Evolutionary conservation across 64 coral and sea anemone species (phyloP).

Genomic region (Catalaphyllia jardinei): DNA sequence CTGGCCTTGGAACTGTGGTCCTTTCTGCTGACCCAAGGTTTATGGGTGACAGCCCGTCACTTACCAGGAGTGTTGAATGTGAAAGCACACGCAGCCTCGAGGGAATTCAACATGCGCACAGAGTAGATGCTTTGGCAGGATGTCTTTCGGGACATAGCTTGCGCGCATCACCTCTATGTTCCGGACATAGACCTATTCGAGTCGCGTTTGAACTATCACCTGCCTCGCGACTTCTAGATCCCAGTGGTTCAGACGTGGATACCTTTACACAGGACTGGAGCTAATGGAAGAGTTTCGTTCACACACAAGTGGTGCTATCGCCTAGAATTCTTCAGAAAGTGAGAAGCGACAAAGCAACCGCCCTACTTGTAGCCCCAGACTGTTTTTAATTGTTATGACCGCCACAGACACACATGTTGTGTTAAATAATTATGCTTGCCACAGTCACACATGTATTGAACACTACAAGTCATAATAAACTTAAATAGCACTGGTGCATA

Average conservation of each 20-base stretch:
- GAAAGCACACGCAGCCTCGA: constrained; percentile 39
- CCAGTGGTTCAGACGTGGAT: constrained; percentile 54
- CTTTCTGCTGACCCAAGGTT: not conserved
- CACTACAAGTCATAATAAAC: too few relatives aligned
- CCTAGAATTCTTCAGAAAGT: constrained; percentile 34
- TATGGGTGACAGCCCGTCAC: constrained; percentile 37
- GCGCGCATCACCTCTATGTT: constrained; percentile 30
- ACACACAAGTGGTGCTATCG: constrained; percentile 18
- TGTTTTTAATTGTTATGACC: too few relatives aligned
- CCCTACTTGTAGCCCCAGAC: constrained; percentile 26
- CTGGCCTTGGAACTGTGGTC: constrained; percentile 59
- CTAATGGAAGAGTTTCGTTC: constrained; percentile 8
- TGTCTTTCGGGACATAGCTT: constrained; percentile 39
- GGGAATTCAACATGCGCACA: constrained; percentile 52
- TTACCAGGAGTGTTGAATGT: constrained; percentile 34
- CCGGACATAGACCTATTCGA: constrained; percentile 59
- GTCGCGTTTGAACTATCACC: constrained; percentile 35
- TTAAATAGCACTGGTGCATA: too few relatives aligned
- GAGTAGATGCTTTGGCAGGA: constrained; percentile 29
- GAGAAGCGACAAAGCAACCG: constrained; percentile 31
- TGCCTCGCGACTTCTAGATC: constrained; percentile 35
- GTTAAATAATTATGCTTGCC: too few relatives aligned
- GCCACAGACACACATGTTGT: too few relatives aligned
- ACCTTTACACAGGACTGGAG: not conserved
- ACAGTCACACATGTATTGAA: too few relatives aligned